A percentile compares a stretch with the other conserved stretches of the same genome.
Evolutionary conservation across 2,113 vertebrate species (phyloP).

Genomic region (Amblyornis subalaris): DNA sequence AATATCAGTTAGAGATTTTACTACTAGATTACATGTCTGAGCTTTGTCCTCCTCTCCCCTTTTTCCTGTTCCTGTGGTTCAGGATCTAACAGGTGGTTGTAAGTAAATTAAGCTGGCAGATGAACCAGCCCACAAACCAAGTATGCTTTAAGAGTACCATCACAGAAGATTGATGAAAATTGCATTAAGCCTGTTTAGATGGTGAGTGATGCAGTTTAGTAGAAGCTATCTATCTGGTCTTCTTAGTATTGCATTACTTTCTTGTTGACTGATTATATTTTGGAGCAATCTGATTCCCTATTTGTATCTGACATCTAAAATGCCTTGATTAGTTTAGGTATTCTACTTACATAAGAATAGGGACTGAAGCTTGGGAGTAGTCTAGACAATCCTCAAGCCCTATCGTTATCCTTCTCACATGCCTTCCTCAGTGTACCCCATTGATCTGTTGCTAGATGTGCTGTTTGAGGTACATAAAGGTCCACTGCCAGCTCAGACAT

Average conservation of each 20-base stretch:
- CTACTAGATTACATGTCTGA: not conserved
- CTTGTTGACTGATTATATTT: not conserved
- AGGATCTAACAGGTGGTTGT: not conserved
- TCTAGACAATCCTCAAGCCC: not conserved
- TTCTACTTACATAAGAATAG: not conserved
- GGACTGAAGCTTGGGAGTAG: not conserved
- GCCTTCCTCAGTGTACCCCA: not conserved
- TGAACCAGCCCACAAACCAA: not conserved
- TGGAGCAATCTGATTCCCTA: not conserved
- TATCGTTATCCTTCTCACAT: not conserved
- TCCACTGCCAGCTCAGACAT: not conserved
- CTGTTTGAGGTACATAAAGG: not conserved
- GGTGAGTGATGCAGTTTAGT: not conserved
- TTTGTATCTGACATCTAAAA: slow-evolving; percentile 3
- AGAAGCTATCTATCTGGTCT: not conserved
- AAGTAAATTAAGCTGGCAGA: not conserved
- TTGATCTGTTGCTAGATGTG: not conserved
- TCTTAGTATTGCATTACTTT: not conserved
- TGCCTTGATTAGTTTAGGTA: not conserved
- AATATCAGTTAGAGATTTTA: slow-evolving; percentile 3
- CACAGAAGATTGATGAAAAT: not conserved
- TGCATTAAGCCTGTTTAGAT: not conserved
- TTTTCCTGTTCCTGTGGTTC: not conserved
- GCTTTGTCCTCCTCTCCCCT: not conserved
- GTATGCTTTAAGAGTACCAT: not conserved